phyloP scores from a whole-genome alignment of 2,113 vertebrate genomes.

The Neotragus moschatus region DNA sequence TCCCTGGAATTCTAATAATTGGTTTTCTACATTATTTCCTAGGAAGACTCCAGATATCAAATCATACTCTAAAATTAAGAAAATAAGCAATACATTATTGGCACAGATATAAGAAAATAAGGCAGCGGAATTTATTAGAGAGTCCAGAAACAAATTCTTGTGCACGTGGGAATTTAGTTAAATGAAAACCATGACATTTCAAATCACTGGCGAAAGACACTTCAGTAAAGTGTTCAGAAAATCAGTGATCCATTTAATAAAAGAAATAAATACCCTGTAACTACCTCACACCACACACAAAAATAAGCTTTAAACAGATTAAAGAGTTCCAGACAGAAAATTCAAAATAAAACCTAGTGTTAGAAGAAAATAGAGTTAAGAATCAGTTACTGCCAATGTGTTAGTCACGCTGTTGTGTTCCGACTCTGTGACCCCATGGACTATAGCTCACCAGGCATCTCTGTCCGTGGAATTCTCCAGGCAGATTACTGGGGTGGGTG shows the following conservation, averaged over 20 bases:
- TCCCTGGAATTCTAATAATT: neutral
- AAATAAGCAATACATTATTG: neutral
- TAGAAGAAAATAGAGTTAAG: neutral
- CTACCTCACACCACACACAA: neutral
- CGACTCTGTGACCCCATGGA: neutral
- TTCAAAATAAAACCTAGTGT: neutral
- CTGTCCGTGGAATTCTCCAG: neutral
- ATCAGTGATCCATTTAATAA: neutral
- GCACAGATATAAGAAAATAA: neutral
- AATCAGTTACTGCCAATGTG: neutral
- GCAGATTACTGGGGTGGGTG: neutral
- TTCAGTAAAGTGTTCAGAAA: neutral
- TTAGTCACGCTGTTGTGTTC: neutral
- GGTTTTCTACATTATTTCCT: neutral
- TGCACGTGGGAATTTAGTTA: neutral
- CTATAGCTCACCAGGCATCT: neutral
- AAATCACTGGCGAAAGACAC: neutral
- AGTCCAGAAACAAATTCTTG: neutral
- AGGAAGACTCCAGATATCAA: neutral
- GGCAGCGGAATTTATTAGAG: neutral
- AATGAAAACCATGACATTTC: conserved; percentile 19
- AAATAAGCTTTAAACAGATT: neutral
- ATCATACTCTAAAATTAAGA: neutral
- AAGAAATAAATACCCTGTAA: neutral
- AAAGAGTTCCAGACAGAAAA: neutral